A percentile compares a stretch with the other conserved stretches of the same genome.
Conservation (phyloP, 2,888 invertebrate genomes). For the Xylota sylvarum region DNA sequence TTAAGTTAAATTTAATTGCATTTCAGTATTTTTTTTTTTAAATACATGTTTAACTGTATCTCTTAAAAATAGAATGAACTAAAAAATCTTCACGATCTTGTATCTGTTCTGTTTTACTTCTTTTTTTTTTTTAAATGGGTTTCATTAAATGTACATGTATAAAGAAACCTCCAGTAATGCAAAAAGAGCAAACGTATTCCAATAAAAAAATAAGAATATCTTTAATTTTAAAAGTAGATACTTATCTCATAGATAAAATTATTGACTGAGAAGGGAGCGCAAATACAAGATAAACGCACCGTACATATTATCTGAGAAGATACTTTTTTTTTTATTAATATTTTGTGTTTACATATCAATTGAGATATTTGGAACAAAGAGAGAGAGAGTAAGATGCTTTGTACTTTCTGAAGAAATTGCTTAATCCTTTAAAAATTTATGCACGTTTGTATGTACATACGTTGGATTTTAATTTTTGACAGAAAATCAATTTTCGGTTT, state of each 20-base stretch:
- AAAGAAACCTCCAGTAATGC: conserved; percentile 8
- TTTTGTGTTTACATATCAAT: conserved; percentile 53
- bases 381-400: not conserved
- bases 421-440: not conserved
- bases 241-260: conserved; percentile 66
- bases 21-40: not conserved
- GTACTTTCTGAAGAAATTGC: not conserved
- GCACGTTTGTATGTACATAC: not conserved
- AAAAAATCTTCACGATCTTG: not conserved
- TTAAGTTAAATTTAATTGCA: not conserved
- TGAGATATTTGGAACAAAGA: conserved; percentile 48
- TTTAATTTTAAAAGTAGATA: conserved; percentile 27
- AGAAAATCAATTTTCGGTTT: not conserved
- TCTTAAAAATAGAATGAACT: conserved; percentile 16
- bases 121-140: not conserved
- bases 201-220: conserved; percentile 9
- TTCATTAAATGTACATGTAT: not conserved
- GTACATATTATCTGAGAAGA: conserved; percentile 30
- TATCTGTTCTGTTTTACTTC: conserved; percentile 17
- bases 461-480: not conserved
- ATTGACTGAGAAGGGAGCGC: conserved; percentile 45
- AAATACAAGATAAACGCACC: conserved; percentile 46
- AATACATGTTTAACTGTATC: not conserved
- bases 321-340: conserved; percentile 16
- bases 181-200: conserved; percentile 10